Evolutionary conservation across 2,113 vertebrate genomes (phyloP).

Genomic region (Synodontis membranacea): DNA sequence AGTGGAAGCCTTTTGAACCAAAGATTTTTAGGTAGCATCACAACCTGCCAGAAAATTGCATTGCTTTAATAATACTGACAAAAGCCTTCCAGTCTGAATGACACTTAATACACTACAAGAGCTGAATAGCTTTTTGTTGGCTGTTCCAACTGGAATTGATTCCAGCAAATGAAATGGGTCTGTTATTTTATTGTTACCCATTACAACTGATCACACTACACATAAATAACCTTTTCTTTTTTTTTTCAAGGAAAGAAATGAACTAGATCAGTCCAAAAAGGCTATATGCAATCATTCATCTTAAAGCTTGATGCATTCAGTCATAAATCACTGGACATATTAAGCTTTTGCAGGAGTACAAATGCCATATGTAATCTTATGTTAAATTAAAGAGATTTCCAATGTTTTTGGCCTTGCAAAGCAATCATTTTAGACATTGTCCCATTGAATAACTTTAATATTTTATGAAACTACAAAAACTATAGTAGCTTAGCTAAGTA

Average conservation of each 20-base stretch:
- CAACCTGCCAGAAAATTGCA: constrained; percentile 43
- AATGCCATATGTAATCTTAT: background rate
- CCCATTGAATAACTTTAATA: background rate
- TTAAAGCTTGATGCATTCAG: constrained; percentile 33
- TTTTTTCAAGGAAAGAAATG: constrained; percentile 35
- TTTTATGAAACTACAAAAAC: constrained; percentile 13
- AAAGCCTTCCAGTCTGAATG: constrained; percentile 37
- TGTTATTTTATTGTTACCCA: constrained; percentile 54
- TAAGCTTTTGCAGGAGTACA: background rate
- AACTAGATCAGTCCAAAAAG: constrained; percentile 34
- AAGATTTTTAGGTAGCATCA: constrained; percentile 23
- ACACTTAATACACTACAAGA: constrained; percentile 30
- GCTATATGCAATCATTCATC: constrained; percentile 21
- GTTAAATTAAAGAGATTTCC: background rate
- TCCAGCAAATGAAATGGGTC: constrained; percentile 52
- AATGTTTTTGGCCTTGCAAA: background rate
- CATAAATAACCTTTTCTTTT: constrained; percentile 49
- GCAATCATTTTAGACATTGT: constrained; percentile 18
- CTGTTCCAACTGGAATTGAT: constrained; percentile 43
- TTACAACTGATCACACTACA: constrained; percentile 45
- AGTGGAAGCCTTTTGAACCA: background rate
- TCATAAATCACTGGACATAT: constrained; percentile 39
- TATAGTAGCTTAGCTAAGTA: background rate
- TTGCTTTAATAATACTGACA: constrained; percentile 41
- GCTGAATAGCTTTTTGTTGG: constrained; percentile 45